A percentile compares a stretch with the other conserved stretches of the same genome.
These are phyloP conservation scores for Microctenopoma lineatum DNA, from an alignment of 2,797 vertebrate species.

Conservation along the genomic window DNA sequence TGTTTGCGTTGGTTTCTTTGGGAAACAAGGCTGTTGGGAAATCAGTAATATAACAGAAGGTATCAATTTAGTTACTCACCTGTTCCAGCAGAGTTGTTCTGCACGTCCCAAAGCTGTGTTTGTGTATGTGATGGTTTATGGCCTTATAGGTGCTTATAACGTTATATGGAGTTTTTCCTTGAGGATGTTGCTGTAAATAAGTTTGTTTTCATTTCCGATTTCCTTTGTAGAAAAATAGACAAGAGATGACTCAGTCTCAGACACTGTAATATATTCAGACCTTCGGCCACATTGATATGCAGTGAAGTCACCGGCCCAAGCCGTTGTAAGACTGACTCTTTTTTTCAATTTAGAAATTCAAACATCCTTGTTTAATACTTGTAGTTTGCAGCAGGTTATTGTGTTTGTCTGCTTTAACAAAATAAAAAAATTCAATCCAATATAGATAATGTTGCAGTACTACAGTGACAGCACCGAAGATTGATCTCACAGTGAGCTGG, in stretches of 20 bases:
- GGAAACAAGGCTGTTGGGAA: constrained; percentile 2
- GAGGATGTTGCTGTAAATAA: constrained; percentile 39
- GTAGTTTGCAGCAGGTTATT: constrained; percentile 36
- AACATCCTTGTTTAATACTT: constrained; percentile 20
- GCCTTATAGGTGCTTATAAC: constrained; percentile 21
- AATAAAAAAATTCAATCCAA: constrained; percentile 40
- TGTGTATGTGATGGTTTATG: constrained; percentile 12
- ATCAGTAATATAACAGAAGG: not conserved
- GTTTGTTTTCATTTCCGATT: constrained; percentile 42
- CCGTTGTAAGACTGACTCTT: constrained; percentile 32
- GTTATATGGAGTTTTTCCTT: constrained; percentile 8
- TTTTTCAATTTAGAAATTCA: constrained; percentile 40
- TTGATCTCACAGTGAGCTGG: constrained; percentile 27
- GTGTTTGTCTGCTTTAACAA: constrained; percentile 27
- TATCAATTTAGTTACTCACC: not conserved
- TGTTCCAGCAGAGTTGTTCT: not conserved
- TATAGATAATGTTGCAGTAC: constrained; percentile 39
- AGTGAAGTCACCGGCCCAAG: constrained; percentile 45
- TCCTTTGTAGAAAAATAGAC: constrained; percentile 45
- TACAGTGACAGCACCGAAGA: constrained; percentile 32
- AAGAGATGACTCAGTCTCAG: constrained; percentile 54
- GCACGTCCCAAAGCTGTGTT: not conserved
- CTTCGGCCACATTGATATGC: constrained; percentile 58
- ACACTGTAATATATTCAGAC: constrained; percentile 57
- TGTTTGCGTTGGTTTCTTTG: constrained; percentile 6